Conservation (phyloP, 2,888 invertebrate species). For the Pseudolycoriella hygida region DNA sequence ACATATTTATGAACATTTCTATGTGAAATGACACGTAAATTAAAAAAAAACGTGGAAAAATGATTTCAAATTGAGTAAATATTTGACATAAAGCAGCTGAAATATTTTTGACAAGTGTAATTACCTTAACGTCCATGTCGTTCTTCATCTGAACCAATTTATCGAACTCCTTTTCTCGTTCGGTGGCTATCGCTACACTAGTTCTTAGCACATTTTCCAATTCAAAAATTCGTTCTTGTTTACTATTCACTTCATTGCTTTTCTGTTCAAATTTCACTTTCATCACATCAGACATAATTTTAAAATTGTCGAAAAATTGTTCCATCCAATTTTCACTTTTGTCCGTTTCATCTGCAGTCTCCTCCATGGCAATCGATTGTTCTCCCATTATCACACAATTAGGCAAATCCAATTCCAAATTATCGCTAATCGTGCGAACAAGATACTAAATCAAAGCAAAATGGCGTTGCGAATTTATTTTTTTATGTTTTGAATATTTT, state of each 20-base stretch:
- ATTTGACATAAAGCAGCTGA: too few species aligned
- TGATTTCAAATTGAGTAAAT: too few species aligned
- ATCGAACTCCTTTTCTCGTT: slow-evolving; percentile 40
- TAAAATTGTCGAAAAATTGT: too few species aligned
- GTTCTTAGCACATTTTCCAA: slow-evolving; percentile 71
- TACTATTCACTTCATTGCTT: slow-evolving; percentile 34
- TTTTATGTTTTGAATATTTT: background rate
- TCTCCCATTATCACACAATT: background rate
- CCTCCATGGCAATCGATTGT: background rate
- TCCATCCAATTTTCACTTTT: slow-evolving; percentile 30
- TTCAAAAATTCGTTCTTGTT: slow-evolving; percentile 54
- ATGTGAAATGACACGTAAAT: too few species aligned
- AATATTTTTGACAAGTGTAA: too few species aligned
- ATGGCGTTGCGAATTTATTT: background rate
- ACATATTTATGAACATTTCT: too few species aligned
- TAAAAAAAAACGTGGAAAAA: too few species aligned
- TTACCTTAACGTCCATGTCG: slow-evolving; percentile 46
- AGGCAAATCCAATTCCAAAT: background rate
- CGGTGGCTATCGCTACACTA: slow-evolving; percentile 45
- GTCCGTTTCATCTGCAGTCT: slow-evolving; percentile 12
- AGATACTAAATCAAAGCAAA: background rate
- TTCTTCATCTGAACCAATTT: slow-evolving; percentile 45
- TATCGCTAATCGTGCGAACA: background rate
- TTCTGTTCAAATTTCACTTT: slow-evolving; percentile 23
- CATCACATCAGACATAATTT: too few species aligned